Evolutionary conservation across 2,888 invertebrate species (phyloP), one percentile per base, ranked within the genome.

Genomic region (Melinopterus prodromus): DNA sequence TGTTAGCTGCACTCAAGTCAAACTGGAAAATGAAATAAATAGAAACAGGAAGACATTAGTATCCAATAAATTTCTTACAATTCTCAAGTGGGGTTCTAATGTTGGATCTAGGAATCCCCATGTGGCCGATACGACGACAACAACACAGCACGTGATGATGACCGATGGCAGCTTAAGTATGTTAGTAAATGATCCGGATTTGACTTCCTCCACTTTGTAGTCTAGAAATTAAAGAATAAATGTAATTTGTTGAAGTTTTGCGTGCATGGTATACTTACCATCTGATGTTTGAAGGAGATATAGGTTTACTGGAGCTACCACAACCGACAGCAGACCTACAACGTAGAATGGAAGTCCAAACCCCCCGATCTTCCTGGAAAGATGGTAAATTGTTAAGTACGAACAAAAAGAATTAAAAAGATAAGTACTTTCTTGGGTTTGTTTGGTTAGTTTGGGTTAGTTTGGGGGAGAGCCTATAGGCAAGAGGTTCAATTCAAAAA

Each of bases 31-130:
- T 26, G 77, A 82, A 76, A 69, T 7, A 78, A 78, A 69, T 72
- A 36, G 69, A 70, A 37, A 70, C 16, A 16, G 70, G 69, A 2
- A 36, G 15, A 15, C 9, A 69, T 69, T 77, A 4, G 70, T 5
- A 9, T 9, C 35, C 9, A 16, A 16, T 69, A 76, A 15, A 26
- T 4, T n/a, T 36, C 70, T 81, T 87, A 92, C 92, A 87, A 91
- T 89, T 81, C 93, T 89, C 80, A 95, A 88, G 88, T 95, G 95
- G 0, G 94, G 94, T 85, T 95, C 94, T 82, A 95, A 87, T 0
- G 95, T 95, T 0, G 95, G 95, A 86, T 95, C 95, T 79, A 95
- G 89, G 88, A 94, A 95, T 0, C 94, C 93, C 92, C 95, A 93
- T 0, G 93, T 93, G 86, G 93, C 93, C 0, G 95, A 93, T 6